Evolutionary conservation across 2,797 vertebrate genomes (phyloP), one percentile per base, ranked within the genome.

Genomic region (Alfaro cultratus): DNA sequence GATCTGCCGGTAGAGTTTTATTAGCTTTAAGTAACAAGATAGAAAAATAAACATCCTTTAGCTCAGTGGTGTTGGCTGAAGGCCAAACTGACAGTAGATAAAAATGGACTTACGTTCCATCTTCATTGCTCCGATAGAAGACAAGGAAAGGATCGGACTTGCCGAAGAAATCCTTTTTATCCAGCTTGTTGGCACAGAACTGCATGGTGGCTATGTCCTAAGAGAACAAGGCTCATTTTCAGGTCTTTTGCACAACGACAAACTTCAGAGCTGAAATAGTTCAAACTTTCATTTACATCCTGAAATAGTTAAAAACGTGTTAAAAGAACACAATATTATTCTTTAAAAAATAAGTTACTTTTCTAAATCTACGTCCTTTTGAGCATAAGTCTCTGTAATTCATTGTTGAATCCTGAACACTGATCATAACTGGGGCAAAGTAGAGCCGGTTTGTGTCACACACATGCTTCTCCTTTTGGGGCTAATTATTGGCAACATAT

Each of bases 141-240:
- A 98, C 97, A 0, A 98, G 96, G 94, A 98, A 98, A 60, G 97
- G 97, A 89, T 98, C 97, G 0, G 97, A 98, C 89, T 98, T 98
- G 76, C 97, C 97, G 2, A 98, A 98, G 94, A 98, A 98, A 88
- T 98, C 97, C 91, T 98, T 98, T 92, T 98, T 98, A 94, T 98
- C 97, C 85, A 98, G 95, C 88, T 98, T 98, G 94, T 98, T 98
- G 88, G 97, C 97, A 5, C 97, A 98, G n/a, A 98, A 92, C 93
- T 98, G 97, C 97, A 98, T 97, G 3, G 97, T 98, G 82, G 96
- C 93, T 0, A 97, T 67, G 57, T 62, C 57, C 57, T 62, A 15
- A 64, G 3, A 80, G 1, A 75, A 75, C 1, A 70, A 39, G 18
- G 8, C 62, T 67, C 10, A 3, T 67, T 67, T 67, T 67, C 18